Conservation (phyloP, 2,113 vertebrate species). For the Hemibagrus wyckioides region DNA sequence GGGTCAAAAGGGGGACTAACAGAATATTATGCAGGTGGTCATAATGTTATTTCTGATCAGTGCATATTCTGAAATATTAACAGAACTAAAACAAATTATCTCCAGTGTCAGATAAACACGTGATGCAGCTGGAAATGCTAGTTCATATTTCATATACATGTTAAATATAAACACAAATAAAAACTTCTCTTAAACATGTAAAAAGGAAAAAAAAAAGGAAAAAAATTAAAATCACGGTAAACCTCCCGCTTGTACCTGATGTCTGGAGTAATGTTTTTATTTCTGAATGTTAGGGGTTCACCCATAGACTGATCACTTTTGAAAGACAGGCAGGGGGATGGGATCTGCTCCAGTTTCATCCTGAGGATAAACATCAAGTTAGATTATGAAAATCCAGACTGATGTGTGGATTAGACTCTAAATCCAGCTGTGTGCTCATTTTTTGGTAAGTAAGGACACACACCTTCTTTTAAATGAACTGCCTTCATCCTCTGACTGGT, state of each 20-base stretch:
- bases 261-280: background rate
- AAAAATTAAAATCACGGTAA: background rate
- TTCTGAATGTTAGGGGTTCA: background rate
- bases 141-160: too few relatives aligned
- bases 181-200: too few relatives aligned
- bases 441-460: background rate
- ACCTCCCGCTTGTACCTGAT: background rate
- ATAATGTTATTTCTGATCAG: too few relatives aligned
- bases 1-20: too few relatives aligned
- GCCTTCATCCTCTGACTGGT: background rate
- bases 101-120: background rate
- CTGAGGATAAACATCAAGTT: background rate
- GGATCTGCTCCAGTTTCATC: background rate
- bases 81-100: background rate
- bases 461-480: background rate
- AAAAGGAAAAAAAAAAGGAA: too few relatives aligned
- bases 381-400: background rate
- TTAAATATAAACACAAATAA: too few relatives aligned
- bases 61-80: background rate
- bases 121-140: background rate
- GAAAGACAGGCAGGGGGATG: conserved; percentile 25
- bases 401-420: background rate
- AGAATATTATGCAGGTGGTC: too few relatives aligned
- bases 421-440: background rate
- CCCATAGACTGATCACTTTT: conserved; percentile 26